A percentile compares a stretch with the other conserved stretches of the same genome.
phyloP scores from a whole-genome alignment of 2,113 vertebrate species.

The Eonycteris spelaea region DNA sequence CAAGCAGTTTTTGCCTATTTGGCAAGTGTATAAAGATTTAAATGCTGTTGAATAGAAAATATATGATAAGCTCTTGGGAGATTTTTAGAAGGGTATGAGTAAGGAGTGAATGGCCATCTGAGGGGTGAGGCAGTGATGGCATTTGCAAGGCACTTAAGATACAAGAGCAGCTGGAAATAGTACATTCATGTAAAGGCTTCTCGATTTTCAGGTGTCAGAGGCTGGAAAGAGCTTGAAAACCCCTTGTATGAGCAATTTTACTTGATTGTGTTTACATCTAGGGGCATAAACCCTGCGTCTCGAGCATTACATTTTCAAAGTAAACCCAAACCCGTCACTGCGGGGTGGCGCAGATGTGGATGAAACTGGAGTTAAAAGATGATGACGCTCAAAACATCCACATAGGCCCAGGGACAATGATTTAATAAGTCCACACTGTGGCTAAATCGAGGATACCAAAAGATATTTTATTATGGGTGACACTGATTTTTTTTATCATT shows the following conservation, averaged over 20 bases:
- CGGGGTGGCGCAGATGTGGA: background rate
- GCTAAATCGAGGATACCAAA: background rate
- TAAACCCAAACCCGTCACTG: background rate
- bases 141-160: constrained; percentile 75
- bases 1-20: constrained; percentile 57
- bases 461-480: constrained; percentile 24
- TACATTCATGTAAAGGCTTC: constrained; percentile 21
- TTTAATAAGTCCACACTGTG: background rate
- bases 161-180: constrained; percentile 71
- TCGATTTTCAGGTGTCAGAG: constrained; percentile 39
- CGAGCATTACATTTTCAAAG: background rate
- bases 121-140: constrained; percentile 69
- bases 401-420: background rate
- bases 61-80: constrained; percentile 55
- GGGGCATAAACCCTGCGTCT: background rate
- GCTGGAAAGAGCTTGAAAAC: constrained; percentile 34
- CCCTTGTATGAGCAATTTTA: background rate
- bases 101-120: constrained; percentile 74
- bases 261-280: constrained; percentile 13
- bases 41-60: constrained; percentile 66
- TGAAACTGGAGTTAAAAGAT: background rate
- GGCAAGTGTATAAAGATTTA: constrained; percentile 75
- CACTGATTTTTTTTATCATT: constrained; percentile 46
- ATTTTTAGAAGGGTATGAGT: constrained; percentile 49
- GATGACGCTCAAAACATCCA: background rate